Conservation (phyloP, 2,888 invertebrate genomes). For the Pteria penguin region DNA sequence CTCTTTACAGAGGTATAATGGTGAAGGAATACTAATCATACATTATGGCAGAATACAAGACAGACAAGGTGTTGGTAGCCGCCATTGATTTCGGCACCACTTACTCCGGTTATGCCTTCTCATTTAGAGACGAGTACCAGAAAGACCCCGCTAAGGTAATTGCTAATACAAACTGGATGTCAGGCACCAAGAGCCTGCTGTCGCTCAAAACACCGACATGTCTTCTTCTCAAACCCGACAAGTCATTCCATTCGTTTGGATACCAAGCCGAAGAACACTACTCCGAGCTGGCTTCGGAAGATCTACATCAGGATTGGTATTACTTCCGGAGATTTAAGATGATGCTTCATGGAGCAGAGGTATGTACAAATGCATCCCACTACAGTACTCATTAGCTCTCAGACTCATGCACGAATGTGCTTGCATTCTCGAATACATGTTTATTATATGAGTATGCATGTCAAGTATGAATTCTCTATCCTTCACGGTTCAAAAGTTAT, state of each 20-base stretch:
- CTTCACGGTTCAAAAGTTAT: too few relatives aligned
- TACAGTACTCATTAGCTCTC: too few relatives aligned
- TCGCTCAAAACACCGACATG: conserved; percentile 39
- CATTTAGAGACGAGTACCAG: conserved; percentile 25
- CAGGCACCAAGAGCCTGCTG: conserved; percentile 29
- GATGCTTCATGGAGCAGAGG: conserved; percentile 26
- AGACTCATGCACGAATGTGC: too few relatives aligned
- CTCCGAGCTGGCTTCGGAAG: conserved; percentile 23
- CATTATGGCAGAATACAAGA: conserved; percentile 4
- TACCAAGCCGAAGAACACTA: conserved; percentile 38
- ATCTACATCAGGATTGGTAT: conserved; percentile 26
- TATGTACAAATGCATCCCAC: too few relatives aligned
- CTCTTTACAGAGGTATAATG: too few relatives aligned
- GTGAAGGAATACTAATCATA: neutral
- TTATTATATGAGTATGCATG: too few relatives aligned
- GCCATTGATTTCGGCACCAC: conserved; percentile 43
- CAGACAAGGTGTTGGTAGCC: conserved; percentile 24
- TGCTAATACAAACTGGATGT: conserved; percentile 27
- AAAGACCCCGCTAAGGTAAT: conserved; percentile 27
- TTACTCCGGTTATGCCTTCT: conserved; percentile 40
- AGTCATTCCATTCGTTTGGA: conserved; percentile 36
- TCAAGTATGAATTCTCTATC: too few relatives aligned
- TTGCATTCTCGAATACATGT: too few relatives aligned
- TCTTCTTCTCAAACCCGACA: conserved; percentile 26
- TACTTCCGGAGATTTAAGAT: conserved; percentile 42